These are phyloP conservation scores for Ictalurus furcatus DNA, from an alignment of 2,113 vertebrate species.

Conservation along the genomic window DNA sequence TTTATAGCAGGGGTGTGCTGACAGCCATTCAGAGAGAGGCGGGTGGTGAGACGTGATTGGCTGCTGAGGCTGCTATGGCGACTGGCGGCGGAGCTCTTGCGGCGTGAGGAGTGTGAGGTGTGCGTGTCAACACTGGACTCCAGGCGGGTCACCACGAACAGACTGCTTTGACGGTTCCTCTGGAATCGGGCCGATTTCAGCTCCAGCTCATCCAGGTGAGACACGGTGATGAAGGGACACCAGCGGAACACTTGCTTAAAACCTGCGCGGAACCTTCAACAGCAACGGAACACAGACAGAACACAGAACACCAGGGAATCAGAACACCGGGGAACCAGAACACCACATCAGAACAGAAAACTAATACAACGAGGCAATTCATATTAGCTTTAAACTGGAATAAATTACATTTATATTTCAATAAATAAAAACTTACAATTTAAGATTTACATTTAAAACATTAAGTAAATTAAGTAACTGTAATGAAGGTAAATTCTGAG, in stretches of 20 bases:
- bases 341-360: background rate
- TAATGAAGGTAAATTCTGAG: too few relatives aligned
- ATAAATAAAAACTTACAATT: background rate
- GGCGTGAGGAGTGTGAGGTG: constrained; percentile 11
- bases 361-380: background rate
- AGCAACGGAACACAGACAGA: background rate
- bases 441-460: too few relatives aligned
- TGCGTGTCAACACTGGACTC: constrained; percentile 25
- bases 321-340: background rate
- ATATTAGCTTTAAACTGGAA: background rate
- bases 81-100: constrained; percentile 35
- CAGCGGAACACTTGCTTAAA: constrained; percentile 47
- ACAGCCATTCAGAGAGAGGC: constrained; percentile 13
- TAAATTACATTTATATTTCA: background rate
- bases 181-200: constrained; percentile 31
- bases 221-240: constrained; percentile 47
- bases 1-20: background rate
- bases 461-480: too few relatives aligned
- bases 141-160: constrained; percentile 33
- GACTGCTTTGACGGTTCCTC: constrained; percentile 42
- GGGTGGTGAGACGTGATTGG: constrained; percentile 13
- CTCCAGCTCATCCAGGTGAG: constrained; percentile 46
- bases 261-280: constrained; percentile 39
- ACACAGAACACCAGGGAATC: background rate
- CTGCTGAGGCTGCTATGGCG: constrained; percentile 27